These are phyloP conservation scores for Orbicella faveolata DNA, from an alignment of 64 coral and sea anemone species.

Conservation along the genomic window DNA sequence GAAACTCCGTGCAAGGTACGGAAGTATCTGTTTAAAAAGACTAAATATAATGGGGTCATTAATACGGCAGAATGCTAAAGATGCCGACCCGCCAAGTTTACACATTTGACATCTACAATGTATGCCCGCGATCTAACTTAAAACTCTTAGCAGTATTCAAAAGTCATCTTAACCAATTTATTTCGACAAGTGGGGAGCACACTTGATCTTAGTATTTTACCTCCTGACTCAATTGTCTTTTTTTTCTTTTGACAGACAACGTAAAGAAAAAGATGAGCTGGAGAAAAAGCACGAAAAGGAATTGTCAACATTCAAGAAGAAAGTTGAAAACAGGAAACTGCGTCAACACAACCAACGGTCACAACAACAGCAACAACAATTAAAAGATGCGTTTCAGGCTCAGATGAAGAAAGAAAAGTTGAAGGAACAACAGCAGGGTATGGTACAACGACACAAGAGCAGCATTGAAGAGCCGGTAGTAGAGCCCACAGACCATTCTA, in stretches of 20 bases:
- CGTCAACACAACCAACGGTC: slow-evolving; percentile 35
- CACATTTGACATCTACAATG: too few relatives aligned
- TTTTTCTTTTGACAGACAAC: slow-evolving; percentile 40
- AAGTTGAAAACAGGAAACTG: slow-evolving; percentile 55
- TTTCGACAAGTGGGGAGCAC: too few relatives aligned
- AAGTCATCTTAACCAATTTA: too few relatives aligned
- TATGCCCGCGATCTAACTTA: too few relatives aligned
- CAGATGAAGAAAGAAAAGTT: slow-evolving; percentile 32
- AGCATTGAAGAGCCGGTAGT: not conserved
- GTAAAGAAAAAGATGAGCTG: slow-evolving; percentile 75
- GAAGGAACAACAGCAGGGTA: not conserved
- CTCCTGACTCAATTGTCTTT: too few relatives aligned
- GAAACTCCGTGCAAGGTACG: slow-evolving; percentile 57
- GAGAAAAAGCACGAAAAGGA: slow-evolving; percentile 86
- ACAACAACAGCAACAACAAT: slow-evolving; percentile 47
- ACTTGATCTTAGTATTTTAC: too few relatives aligned
- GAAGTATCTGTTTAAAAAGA: too few relatives aligned
- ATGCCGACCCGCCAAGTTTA: too few relatives aligned
- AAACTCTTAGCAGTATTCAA: too few relatives aligned
- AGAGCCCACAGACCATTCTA: slow-evolving; percentile 29
- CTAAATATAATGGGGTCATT: too few relatives aligned
- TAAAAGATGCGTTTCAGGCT: slow-evolving; percentile 25
- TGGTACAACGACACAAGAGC: not conserved
- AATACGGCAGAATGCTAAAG: too few relatives aligned
- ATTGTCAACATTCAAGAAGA: slow-evolving; percentile 54